These are phyloP conservation scores for Bombus terrestris DNA, from an alignment of 1,140 invertebrate genomes.

Conservation along the genomic window DNA sequence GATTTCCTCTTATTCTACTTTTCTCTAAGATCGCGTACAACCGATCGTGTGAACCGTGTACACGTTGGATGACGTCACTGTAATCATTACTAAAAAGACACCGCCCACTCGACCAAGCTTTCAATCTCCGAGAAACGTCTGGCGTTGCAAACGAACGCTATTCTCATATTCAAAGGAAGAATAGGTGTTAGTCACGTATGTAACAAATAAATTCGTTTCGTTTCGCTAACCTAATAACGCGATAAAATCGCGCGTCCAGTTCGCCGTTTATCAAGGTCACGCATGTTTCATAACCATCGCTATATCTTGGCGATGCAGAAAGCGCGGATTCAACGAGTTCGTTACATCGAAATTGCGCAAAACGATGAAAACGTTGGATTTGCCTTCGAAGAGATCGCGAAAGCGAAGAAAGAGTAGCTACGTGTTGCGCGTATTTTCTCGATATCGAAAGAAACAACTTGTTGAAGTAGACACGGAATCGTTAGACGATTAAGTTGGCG, in stretches of 20 bases:
- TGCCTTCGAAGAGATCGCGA: background rate
- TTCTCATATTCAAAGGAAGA: background rate
- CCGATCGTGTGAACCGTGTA: no score
- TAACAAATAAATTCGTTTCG: conserved; percentile 41
- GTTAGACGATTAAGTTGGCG: background rate
- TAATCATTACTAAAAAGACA: background rate
- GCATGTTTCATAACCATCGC: conserved; percentile 21
- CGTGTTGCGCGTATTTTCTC: no score
- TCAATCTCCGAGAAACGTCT: background rate
- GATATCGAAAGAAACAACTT: no score
- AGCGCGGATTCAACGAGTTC: background rate
- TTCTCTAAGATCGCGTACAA: background rate
- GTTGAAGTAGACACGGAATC: background rate
- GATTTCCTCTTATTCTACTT: background rate
- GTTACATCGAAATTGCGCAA: background rate
- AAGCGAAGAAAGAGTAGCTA: no score
- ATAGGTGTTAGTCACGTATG: background rate
- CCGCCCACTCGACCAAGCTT: background rate
- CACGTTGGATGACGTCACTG: background rate
- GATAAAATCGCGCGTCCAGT: conserved; percentile 27
- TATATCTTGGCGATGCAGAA: background rate
- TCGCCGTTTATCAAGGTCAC: conserved; percentile 23
- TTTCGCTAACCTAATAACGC: conserved; percentile 5
- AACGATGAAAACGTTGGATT: background rate
- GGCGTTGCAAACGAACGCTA: background rate